Percentiles rank a stretch among this genome's conserved stretches.
Evolutionary conservation across 2,113 vertebrate genomes (phyloP).

Genomic region (Gila orcuttii): DNA sequence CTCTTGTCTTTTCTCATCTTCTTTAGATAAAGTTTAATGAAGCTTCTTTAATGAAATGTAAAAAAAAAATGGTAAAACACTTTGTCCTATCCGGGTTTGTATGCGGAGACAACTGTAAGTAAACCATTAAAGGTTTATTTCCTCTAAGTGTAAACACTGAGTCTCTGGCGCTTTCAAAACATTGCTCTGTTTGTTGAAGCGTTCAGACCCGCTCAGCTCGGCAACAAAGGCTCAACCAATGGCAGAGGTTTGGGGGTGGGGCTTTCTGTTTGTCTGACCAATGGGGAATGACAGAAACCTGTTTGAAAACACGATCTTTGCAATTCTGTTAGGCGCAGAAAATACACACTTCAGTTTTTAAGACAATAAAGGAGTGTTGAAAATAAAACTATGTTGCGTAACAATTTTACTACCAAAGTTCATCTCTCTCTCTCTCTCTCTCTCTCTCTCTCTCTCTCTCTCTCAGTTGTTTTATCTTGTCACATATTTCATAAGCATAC

Average conservation of each 20-base stretch:
- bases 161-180: neutral
- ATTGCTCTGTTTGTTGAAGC: constrained; percentile 18
- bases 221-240: neutral
- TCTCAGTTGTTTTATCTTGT: neutral
- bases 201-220: neutral
- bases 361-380: neutral
- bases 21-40: too few relatives aligned
- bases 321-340: neutral
- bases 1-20: neutral
- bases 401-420: neutral
- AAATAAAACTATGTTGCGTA: neutral
- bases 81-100: constrained; percentile 8
- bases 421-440: neutral
- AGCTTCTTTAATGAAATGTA: neutral
- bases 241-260: too few relatives aligned
- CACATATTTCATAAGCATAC: neutral
- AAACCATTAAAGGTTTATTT: constrained; percentile 9
- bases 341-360: neutral
- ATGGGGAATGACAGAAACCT: neutral
- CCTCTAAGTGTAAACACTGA: neutral
- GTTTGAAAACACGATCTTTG: neutral
- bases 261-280: neutral
- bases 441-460: constrained; percentile 1
- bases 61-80: neutral
- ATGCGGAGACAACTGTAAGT: neutral